A percentile compares a stretch with the other conserved stretches of the same genome.
These are phyloP conservation scores for Lemur catta DNA, from an alignment of 2,797 vertebrate species.

Conservation along the genomic window DNA sequence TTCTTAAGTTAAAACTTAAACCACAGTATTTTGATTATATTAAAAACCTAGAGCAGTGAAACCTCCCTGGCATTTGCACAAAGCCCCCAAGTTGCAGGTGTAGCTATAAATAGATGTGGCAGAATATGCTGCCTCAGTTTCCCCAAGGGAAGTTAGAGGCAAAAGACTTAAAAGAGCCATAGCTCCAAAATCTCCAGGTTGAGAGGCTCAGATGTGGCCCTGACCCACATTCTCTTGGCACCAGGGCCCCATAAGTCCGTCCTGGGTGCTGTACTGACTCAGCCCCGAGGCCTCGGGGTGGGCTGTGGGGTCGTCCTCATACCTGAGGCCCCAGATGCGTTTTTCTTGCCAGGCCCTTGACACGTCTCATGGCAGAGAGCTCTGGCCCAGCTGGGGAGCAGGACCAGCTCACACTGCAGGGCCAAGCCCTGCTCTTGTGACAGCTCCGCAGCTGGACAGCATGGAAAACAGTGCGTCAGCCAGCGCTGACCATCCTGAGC, in stretches of 20 bases:
- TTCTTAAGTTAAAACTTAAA: neutral
- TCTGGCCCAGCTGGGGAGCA: neutral
- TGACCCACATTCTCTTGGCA: fast-evolving
- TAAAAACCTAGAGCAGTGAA: neutral
- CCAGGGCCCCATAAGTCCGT: too few relatives aligned
- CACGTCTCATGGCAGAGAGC: neutral
- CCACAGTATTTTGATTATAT: neutral
- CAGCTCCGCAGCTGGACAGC: neutral
- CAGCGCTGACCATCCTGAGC: neutral
- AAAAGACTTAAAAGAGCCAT: neutral
- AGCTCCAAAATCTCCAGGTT: neutral
- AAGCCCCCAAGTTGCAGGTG: neutral
- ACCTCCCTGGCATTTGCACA: neutral
- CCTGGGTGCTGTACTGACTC: neutral
- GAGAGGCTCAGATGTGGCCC: neutral
- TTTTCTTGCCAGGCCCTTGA: neutral
- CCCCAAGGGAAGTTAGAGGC: neutral
- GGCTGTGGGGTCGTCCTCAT: neutral
- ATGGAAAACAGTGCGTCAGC: neutral
- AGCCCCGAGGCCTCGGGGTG: fast-evolving
- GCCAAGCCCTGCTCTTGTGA: neutral
- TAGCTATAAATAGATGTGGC: neutral
- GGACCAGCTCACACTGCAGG: neutral
- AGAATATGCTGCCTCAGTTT: neutral
- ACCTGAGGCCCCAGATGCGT: neutral